Evolutionary conservation across 2,888 invertebrate genomes (phyloP).

Genomic region (Hanleya hanleyi): DNA sequence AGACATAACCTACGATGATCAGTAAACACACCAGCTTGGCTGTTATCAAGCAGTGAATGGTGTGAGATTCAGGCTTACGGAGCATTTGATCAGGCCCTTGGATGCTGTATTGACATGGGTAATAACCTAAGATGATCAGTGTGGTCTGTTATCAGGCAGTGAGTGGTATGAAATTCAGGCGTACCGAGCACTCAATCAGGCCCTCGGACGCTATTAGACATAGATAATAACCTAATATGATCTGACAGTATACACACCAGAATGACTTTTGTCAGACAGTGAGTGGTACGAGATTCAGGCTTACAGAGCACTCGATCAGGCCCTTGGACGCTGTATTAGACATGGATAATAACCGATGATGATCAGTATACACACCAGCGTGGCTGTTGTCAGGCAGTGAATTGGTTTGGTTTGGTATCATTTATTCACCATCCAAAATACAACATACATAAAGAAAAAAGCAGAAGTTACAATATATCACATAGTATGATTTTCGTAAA

Average conservation of each 20-base stretch:
- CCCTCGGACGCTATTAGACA: slow-evolving; percentile 86
- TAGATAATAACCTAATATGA: too few species aligned
- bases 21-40: slow-evolving; percentile 69
- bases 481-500: too few species aligned
- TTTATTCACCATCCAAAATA: too few species aligned
- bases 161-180: slow-evolving; percentile 84
- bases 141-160: slow-evolving; percentile 77
- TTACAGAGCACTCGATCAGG: slow-evolving; percentile 86
- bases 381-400: too few species aligned
- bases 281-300: slow-evolving; percentile 84
- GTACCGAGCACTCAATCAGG: slow-evolving; percentile 86
- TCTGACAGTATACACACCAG: too few species aligned
- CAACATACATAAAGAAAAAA: too few species aligned
- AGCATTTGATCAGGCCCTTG: slow-evolving; percentile 87
- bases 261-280: slow-evolving; percentile 77
- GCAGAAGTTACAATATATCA: too few species aligned
- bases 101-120: slow-evolving; percentile 86
- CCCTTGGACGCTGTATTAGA: slow-evolving; percentile 86
- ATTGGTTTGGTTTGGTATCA: too few species aligned
- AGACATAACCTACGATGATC: slow-evolving; percentile 86
- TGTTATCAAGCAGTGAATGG: slow-evolving; percentile 80
- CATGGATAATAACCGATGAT: too few species aligned
- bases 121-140: too few species aligned
- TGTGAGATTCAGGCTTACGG: slow-evolving; percentile 83
- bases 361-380: too few species aligned